phyloP scores from a whole-genome alignment of 1,140 invertebrate species.

The Trypoxylus dichotomus region DNA sequence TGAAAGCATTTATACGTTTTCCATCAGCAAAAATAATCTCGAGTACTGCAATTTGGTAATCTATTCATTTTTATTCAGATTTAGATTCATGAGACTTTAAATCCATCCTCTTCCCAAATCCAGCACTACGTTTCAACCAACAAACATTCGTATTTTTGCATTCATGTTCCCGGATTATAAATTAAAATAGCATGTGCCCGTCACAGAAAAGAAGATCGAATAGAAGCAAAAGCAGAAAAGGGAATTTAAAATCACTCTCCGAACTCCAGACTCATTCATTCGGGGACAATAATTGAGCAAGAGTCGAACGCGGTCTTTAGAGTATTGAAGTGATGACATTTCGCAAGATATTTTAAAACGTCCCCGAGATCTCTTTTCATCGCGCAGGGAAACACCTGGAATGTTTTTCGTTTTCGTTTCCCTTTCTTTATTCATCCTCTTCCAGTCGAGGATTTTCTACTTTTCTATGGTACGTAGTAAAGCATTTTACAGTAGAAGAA shows the following conservation, averaged over 20 bases:
- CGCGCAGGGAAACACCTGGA: constrained; percentile 3
- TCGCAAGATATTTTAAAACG: constrained; percentile 20
- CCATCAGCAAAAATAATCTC: not conserved
- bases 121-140: not conserved
- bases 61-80: constrained; percentile 26
- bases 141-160: constrained; percentile 13
- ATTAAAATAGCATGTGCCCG: constrained; percentile 23
- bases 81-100: constrained; percentile 25
- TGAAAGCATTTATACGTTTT: no score
- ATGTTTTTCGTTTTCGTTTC: constrained; percentile 9
- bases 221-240: not conserved
- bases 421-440: not conserved
- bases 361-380: not conserved
- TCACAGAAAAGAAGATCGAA: not conserved
- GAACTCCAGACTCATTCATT: constrained; percentile 23
- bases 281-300: constrained; percentile 26
- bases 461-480: not conserved
- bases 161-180: constrained; percentile 26
- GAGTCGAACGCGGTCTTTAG: constrained; percentile 24
- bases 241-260: constrained; percentile 16
- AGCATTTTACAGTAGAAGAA: not conserved
- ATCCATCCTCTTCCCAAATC: not conserved
- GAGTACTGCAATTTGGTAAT: not conserved
- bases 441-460: not conserved
- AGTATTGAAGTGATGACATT: constrained; percentile 30